Evolutionary conservation across 2,888 invertebrate species (phyloP).

Genomic region (Sphecodes monilicornis): DNA sequence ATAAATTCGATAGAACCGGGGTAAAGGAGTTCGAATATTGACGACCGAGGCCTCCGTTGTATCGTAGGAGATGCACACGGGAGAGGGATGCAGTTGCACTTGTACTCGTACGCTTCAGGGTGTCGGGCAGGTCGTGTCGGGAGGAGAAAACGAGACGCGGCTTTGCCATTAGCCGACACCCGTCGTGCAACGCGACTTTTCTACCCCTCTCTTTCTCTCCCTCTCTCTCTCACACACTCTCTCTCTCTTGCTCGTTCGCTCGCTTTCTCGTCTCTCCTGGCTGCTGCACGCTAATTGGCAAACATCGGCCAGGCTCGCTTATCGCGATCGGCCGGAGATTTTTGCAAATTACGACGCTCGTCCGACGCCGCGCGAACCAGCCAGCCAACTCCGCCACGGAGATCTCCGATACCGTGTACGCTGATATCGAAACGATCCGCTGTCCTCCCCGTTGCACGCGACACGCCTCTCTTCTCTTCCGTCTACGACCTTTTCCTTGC

Average conservation of each 20-base stretch:
- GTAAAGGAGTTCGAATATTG: conserved; percentile 26
- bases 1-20: conserved; percentile 13
- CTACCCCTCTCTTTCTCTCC: conserved; percentile 25
- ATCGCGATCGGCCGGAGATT: conserved; percentile 80
- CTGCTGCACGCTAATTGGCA: conserved; percentile 76
- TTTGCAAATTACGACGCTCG: conserved; percentile 78
- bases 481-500: background rate
- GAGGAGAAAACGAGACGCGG: conserved; percentile 68
- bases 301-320: conserved; percentile 74
- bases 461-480: conserved; percentile 48
- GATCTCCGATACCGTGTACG: conserved; percentile 76
- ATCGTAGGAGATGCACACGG: conserved; percentile 15
- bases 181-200: conserved; percentile 60
- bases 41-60: conserved; percentile 22
- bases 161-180: conserved; percentile 67
- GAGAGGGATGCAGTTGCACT: conserved; percentile 53
- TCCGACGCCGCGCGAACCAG: conserved; percentile 59
- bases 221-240: background rate
- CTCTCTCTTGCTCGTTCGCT: conserved; percentile 3
- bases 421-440: conserved; percentile 71
- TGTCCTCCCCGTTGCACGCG: conserved; percentile 52
- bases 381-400: conserved; percentile 62
- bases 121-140: conserved; percentile 66
- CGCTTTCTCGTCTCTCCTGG: conserved; percentile 21
- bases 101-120: conserved; percentile 51